phyloP scores from a whole-genome alignment of 2,888 invertebrate genomes.

The Yponomeuta evonymella region DNA sequence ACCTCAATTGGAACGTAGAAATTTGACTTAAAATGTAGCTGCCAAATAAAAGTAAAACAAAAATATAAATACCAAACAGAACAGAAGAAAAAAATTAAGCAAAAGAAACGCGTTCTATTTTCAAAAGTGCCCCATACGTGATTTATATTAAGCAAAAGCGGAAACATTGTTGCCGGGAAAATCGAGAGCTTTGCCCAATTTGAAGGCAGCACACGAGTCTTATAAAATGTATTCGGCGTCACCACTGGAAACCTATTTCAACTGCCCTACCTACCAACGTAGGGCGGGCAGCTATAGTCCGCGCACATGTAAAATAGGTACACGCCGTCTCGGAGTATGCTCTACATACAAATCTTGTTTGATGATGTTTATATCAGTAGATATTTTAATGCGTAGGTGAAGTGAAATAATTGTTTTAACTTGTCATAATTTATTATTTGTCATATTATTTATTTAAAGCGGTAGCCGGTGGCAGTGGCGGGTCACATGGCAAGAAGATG shows the following conservation, averaged over 20 bases:
- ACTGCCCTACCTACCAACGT: slow-evolving; percentile 61
- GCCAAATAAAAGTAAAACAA: neutral
- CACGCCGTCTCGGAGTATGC: slow-evolving; percentile 37
- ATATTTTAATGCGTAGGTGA: no score
- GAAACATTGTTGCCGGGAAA: slow-evolving; percentile 5
- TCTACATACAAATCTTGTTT: slow-evolving; percentile 39
- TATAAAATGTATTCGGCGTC: slow-evolving; percentile 67
- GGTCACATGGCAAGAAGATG: no score
- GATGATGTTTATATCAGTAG: no score
- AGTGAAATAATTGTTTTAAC: neutral
- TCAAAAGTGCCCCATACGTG: neutral
- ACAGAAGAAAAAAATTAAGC: neutral
- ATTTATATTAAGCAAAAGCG: slow-evolving; percentile 7
- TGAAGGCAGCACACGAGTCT: slow-evolving; percentile 52
- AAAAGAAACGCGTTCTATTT: neutral
- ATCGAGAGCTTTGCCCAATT: slow-evolving; percentile 22
- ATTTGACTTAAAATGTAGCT: no score
- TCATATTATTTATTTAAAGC: no score
- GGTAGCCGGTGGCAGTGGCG: no score
- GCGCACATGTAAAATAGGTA: slow-evolving; percentile 74
- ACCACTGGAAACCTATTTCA: slow-evolving; percentile 64
- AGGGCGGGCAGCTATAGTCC: slow-evolving; percentile 67
- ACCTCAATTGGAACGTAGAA: neutral
- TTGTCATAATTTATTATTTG: neutral
- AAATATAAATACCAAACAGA: neutral